These are phyloP conservation scores for Sebastiscus tertius DNA, from an alignment of 2,797 vertebrate species.

Conservation along the genomic window DNA sequence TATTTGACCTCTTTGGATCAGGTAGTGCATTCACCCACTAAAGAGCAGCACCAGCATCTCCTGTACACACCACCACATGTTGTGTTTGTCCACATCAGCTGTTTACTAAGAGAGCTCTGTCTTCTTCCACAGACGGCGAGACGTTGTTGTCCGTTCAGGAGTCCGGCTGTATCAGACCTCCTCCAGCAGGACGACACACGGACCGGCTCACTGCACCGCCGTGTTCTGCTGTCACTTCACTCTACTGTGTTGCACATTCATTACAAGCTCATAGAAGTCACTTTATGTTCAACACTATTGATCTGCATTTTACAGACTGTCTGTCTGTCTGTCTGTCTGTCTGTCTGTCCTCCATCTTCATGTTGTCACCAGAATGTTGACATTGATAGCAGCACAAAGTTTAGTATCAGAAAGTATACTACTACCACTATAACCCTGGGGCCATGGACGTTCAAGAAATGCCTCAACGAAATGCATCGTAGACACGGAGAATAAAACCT, in stretches of 20 bases:
- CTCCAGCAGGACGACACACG: neutral
- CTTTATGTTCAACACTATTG: slow-evolving; percentile 38
- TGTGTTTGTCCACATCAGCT: neutral
- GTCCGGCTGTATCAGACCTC: neutral
- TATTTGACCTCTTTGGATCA: neutral
- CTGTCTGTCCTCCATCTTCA: neutral
- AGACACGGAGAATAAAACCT: too few relatives aligned
- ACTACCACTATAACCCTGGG: neutral
- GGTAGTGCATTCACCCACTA: too few relatives aligned
- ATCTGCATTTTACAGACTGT: neutral
- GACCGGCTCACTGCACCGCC: neutral
- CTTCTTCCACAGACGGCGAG: slow-evolving; percentile 30
- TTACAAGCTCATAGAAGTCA: slow-evolving; percentile 16
- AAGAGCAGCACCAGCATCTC: neutral
- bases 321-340: too few relatives aligned
- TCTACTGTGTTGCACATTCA: slow-evolving; percentile 37
- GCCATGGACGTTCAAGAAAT: neutral
- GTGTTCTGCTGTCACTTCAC: neutral
- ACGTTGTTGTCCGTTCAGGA: neutral
- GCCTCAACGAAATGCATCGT: too few relatives aligned
- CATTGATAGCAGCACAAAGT: neutral
- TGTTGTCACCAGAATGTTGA: neutral
- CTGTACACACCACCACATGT: too few relatives aligned
- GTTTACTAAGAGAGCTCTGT: slow-evolving; percentile 2
- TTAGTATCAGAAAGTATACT: neutral